Percentiles rank a stretch among this genome's conserved stretches.
These are phyloP conservation scores for Caerostris extrusa DNA, from an alignment of 1,140 invertebrate species.

Conservation along the genomic window DNA sequence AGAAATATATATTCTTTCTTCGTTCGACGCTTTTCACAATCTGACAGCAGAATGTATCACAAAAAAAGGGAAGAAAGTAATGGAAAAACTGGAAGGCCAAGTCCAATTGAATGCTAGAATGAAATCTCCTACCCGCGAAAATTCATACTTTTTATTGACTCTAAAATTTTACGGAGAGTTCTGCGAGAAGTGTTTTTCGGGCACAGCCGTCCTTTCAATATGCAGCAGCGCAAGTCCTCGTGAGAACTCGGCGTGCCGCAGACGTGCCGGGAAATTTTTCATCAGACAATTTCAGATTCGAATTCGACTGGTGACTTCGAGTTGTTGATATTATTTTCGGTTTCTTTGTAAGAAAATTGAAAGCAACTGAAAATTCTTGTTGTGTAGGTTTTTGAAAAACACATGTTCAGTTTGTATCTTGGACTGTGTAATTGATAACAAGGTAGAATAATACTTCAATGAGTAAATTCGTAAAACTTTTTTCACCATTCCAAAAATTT, in stretches of 20 bases:
- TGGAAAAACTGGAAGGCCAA: not conserved
- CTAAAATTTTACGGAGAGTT: conserved; percentile 55
- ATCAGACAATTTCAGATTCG: conserved; percentile 32
- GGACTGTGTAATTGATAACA: too few species aligned
- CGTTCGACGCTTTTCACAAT: not conserved
- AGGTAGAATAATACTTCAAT: too few species aligned
- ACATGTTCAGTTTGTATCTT: too few species aligned
- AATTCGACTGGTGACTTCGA: not conserved
- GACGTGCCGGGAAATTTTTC: conserved; percentile 34
- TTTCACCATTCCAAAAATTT: too few species aligned
- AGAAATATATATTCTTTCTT: not conserved
- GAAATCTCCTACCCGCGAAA: not conserved
- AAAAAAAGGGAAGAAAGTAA: not conserved
- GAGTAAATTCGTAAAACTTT: too few species aligned
- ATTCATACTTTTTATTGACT: conserved; percentile 67
- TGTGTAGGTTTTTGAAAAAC: too few species aligned
- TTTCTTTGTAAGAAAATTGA: not conserved
- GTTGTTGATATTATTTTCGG: not conserved
- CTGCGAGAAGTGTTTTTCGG: not conserved
- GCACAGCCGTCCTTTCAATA: not conserved
- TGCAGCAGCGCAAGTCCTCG: not conserved
- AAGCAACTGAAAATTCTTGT: not conserved
- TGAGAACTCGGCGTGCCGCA: not conserved
- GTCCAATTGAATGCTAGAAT: not conserved
- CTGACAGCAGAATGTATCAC: not conserved